Percentiles rank a stretch among this genome's conserved stretches.
Evolutionary conservation across 2,797 vertebrate species (phyloP).

Genomic region (Oceanodroma leucorhoa): DNA sequence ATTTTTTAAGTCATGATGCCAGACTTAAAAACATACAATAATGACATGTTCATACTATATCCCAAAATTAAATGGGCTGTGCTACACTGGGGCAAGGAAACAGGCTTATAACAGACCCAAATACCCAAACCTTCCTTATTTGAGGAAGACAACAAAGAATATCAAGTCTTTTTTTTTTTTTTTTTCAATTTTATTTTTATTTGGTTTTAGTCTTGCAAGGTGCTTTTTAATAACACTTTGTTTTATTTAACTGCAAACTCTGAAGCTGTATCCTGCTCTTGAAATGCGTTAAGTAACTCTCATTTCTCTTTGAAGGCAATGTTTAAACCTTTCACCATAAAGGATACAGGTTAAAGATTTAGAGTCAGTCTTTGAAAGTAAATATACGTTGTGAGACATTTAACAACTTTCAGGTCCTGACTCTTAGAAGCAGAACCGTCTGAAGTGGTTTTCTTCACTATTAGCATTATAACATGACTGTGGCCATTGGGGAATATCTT

Average conservation of each 20-base stretch:
- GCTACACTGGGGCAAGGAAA: background rate
- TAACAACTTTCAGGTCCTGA: background rate
- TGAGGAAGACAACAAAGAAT: background rate
- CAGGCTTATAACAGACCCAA: background rate
- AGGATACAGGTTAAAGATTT: background rate
- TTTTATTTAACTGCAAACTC: background rate
- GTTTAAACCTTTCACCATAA: background rate
- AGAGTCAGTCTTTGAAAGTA: background rate
- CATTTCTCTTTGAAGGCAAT: background rate
- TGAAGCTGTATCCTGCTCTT: background rate
- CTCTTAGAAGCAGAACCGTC: background rate
- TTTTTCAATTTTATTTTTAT: too few species aligned
- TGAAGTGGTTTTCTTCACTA: background rate
- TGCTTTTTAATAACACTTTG: background rate
- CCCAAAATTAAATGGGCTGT: background rate
- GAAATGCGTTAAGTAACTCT: background rate
- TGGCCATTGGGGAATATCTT: background rate
- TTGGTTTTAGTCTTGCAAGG: background rate
- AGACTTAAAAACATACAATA: background rate
- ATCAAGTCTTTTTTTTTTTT: fast-evolving
- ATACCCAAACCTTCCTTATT: background rate
- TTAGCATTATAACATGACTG: background rate
- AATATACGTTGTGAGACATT: background rate
- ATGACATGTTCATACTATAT: background rate
- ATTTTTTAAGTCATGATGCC: background rate